A percentile compares a stretch with the other conserved stretches of the same genome.
Evolutionary conservation across 2,888 invertebrate species (phyloP).

Genomic region (Sesia bembeciformis): DNA sequence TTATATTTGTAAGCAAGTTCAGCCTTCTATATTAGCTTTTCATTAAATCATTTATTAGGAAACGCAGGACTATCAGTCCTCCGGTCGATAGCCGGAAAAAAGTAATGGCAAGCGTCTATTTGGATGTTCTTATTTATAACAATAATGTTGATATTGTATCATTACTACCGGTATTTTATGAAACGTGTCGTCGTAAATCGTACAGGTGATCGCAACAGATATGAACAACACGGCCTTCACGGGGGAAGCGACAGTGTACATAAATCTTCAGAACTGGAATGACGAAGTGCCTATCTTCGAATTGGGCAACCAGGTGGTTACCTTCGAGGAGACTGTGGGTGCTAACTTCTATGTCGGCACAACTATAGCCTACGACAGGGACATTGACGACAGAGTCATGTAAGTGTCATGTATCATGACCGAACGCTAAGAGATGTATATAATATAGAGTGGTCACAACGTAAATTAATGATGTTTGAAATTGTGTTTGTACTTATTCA

Average conservation of each 20-base stretch:
- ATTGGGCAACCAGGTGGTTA: slow-evolving; percentile 31
- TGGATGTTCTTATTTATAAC: background rate
- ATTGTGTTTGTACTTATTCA: too few relatives aligned
- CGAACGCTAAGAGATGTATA: too few relatives aligned
- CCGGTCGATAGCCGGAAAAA: too few relatives aligned
- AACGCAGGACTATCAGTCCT: too few relatives aligned
- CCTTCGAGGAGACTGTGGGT: slow-evolving; percentile 73
- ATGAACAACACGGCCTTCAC: slow-evolving; percentile 29
- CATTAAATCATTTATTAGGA: too few relatives aligned
- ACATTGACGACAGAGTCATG: slow-evolving; percentile 75
- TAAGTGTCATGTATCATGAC: slow-evolving; percentile 39
- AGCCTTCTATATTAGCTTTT: too few relatives aligned
- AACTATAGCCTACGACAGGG: slow-evolving; percentile 75
- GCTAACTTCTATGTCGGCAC: slow-evolving; percentile 59
- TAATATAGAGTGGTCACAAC: too few relatives aligned
- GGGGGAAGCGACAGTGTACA: slow-evolving; percentile 51
- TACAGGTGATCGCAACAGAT: slow-evolving; percentile 51
- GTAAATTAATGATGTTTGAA: too few relatives aligned
- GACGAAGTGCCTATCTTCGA: slow-evolving; percentile 80
- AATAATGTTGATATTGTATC: background rate
- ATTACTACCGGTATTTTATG: background rate
- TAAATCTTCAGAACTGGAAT: slow-evolving; percentile 78
- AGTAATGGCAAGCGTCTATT: too few relatives aligned
- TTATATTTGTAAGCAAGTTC: too few relatives aligned
- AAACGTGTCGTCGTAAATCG: background rate